These are phyloP conservation scores for Oasisia sp. DNA, from an alignment of 2,888 invertebrate species.

Conservation along the genomic window DNA sequence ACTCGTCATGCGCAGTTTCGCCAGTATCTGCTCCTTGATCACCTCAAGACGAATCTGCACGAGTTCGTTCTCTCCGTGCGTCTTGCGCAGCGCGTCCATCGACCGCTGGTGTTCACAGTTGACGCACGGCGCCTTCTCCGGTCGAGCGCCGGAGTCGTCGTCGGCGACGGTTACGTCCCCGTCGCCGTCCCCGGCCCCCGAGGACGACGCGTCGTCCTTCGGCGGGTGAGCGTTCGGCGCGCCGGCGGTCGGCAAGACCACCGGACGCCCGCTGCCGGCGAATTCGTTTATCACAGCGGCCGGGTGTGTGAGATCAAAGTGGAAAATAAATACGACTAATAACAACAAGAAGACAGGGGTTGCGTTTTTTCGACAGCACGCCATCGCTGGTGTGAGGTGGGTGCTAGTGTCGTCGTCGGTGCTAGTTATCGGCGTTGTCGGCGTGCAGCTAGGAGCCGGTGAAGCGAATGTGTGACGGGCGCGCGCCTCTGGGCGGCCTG, in stretches of 20 bases:
- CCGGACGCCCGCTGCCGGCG: neutral
- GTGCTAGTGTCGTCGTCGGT: no score
- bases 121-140: neutral
- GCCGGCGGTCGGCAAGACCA: neutral
- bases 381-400: neutral
- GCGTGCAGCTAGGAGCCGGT: conserved; percentile 4
- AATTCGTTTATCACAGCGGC: conserved; percentile 10
- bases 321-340: conserved; percentile 13
- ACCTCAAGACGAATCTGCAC: neutral
- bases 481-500: neutral
- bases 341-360: neutral
- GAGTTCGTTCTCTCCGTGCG: conserved; percentile 1
- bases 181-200: neutral
- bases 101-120: neutral
- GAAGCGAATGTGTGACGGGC: neutral
- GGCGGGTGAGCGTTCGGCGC: neutral
- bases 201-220: neutral
- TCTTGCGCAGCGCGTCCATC: neutral
- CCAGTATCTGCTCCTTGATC: neutral
- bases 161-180: neutral
- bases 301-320: conserved; percentile 6
- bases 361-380: conserved; percentile 10
- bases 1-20: neutral
- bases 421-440: neutral
- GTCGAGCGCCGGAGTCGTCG: neutral